Conservation (phyloP, 2,113 vertebrate genomes). For the Crotalus helleri region DNA sequence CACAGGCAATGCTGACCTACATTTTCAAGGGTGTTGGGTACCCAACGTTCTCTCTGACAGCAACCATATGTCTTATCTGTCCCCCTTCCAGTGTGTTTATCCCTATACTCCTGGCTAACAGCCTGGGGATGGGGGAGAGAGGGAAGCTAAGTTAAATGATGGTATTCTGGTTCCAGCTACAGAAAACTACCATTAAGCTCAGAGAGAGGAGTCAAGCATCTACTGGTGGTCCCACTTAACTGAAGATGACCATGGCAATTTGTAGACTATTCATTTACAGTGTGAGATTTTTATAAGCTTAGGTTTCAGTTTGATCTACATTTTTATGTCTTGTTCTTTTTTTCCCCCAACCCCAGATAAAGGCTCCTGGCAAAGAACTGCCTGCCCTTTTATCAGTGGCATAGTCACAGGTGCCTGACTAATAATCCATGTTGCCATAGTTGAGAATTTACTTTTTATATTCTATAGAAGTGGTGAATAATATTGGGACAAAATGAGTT, state of each 20-base stretch:
- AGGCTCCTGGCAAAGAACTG: constrained; percentile 25
- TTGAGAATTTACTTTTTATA: constrained; percentile 53
- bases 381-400: constrained; percentile 35
- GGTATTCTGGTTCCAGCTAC: constrained; percentile 4
- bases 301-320: constrained; percentile 21
- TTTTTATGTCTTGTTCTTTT: constrained; percentile 22
- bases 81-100: background rate
- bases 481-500: constrained; percentile 70
- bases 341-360: background rate
- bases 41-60: background rate
- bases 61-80: background rate
- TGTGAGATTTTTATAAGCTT: background rate
- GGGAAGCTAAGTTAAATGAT: constrained; percentile 21
- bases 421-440: constrained; percentile 47
- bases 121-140: background rate
- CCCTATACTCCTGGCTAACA: background rate
- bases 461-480: constrained; percentile 66
- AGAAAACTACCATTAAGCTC: background rate
- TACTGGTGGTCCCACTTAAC: constrained; percentile 11
- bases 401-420: constrained; percentile 34
- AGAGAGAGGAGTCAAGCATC: constrained; percentile 14
- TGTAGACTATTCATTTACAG: constrained; percentile 24
- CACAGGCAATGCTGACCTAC: background rate
- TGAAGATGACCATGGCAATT: constrained; percentile 28
- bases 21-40: background rate